A percentile compares a stretch with the other conserved stretches of the same genome.
phyloP scores from a whole-genome alignment of 2,797 vertebrate genomes.

The Gymnocypris eckloni region DNA sequence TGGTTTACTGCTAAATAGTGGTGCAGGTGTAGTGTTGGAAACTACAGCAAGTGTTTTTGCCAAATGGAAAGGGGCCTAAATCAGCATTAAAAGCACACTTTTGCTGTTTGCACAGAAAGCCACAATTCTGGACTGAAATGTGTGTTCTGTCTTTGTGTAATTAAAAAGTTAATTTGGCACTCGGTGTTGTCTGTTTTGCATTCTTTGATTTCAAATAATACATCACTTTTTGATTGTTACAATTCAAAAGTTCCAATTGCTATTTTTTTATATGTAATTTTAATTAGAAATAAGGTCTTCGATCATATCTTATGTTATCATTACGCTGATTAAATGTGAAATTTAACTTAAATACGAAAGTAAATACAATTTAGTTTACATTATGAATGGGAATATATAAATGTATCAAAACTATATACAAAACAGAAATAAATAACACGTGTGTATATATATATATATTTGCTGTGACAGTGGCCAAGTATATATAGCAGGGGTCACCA shows the following conservation, averaged over 20 bases:
- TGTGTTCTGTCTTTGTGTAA: slow-evolving; percentile 13
- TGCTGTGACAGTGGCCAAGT: too few species aligned
- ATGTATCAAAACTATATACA: too few species aligned
- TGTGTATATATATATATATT: too few species aligned
- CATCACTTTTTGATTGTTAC: neutral
- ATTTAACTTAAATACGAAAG: neutral
- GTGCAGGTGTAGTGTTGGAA: slow-evolving; percentile 3
- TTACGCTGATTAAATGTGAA: neutral
- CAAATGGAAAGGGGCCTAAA: neutral
- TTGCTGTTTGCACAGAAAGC: slow-evolving; percentile 33
- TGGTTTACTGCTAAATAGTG: neutral
- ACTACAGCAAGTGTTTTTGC: neutral
- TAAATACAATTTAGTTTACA: neutral
- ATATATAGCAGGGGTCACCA: too few species aligned
- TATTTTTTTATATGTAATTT: neutral
- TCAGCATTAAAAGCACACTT: slow-evolving; percentile 18
- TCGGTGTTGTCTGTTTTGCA: neutral
- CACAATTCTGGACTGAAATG: slow-evolving; percentile 38
- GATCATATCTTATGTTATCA: neutral
- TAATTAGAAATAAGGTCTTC: neutral
- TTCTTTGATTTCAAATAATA: neutral
- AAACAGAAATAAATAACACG: too few species aligned
- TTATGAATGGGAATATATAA: neutral
- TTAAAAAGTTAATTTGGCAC: slow-evolving; percentile 12
- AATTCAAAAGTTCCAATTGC: neutral